Base-by-base conservation (phyloP, 2,113 vertebrate genomes). In the Mastomys natalensis region DNA sequence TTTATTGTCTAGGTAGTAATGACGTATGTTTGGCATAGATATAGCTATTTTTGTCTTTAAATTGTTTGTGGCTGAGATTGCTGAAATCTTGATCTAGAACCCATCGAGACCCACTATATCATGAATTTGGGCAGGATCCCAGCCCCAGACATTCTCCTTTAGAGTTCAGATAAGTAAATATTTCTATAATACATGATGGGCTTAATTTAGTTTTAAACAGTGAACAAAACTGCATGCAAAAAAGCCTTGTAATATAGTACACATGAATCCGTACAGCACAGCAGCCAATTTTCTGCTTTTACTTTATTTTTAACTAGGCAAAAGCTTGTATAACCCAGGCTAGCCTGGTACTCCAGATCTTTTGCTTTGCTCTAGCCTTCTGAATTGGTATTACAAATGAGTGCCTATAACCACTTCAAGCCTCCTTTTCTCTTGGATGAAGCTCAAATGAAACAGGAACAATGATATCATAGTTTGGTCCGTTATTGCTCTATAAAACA, bases 161-260 rank as follows among this genome's bases (percentile, higher is more conserved):
- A 51, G 19, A 66, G 3, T 87, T 91, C 2, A 24, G 7, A 16
- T 85, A 29, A 76, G 21, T 85, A 88, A 68, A 62, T 70, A 74
- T 77, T 96, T 93, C 24, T 45, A 1, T 89, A 45, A 15, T 81
- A 9, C 90, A 34, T 40, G 7, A 15, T 78, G 24, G 22, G 9
- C 19, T 73, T 22, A 64, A 10, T 68, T 87, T 78, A 11, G 22
- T 72, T 90, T 90, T 93, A 91, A 97, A 94, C 22, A 45, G 22
- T 85, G 51, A 84, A 22, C 10, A n/a, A 74, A 58, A 1, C 53
- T 68, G 1, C 31, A 66, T 31, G 10, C 24, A 29, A 26, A n/a
- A 86, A 66, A 68, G 10, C 55, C 43, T 91, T 70, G 12, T 70
- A 73, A 53, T 8, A 31, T 55, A 62, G 19, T 1, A 15, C 10